phyloP scores from a whole-genome alignment of 2,888 invertebrate genomes.

The Megastigmus dorsalis region DNA sequence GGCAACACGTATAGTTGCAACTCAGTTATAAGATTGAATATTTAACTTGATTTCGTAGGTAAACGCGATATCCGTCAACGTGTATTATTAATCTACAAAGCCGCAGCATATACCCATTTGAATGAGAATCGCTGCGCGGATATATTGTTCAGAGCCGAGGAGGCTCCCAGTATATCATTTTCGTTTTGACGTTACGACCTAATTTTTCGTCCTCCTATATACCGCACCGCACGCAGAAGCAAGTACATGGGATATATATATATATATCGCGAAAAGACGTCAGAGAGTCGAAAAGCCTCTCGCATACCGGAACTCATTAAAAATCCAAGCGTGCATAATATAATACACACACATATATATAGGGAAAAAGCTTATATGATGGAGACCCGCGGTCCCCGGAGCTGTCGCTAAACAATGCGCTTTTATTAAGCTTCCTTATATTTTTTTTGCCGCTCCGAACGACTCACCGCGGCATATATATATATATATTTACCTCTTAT shows the following conservation, averaged over 20 bases:
- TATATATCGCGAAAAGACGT: too few species aligned
- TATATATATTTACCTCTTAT: not conserved
- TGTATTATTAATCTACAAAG: too few species aligned
- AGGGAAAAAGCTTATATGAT: too few species aligned
- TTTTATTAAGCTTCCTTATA: conserved; percentile 14
- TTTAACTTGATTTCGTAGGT: too few species aligned
- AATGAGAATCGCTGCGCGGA: too few species aligned
- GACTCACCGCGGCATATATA: not conserved
- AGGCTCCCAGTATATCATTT: not conserved
- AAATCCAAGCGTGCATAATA: not conserved
- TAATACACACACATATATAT: not conserved
- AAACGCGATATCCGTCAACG: too few species aligned
- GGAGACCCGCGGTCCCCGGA: too few species aligned
- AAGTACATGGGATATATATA: too few species aligned
- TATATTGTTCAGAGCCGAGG: not conserved
- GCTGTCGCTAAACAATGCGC: conserved; percentile 23
- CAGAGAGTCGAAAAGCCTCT: not conserved
- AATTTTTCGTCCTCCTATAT: conserved; percentile 6
- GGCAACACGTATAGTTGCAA: too few species aligned
- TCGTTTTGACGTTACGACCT: conserved; percentile 2
- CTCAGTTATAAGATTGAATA: too few species aligned
- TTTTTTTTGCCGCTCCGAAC: not conserved
- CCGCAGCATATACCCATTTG: too few species aligned
- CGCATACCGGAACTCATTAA: conserved; percentile 6
- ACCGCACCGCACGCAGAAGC: too few species aligned